These are phyloP conservation scores for Tetragnatha versicolor DNA, from an alignment of 1,140 invertebrate species.

Conservation along the genomic window DNA sequence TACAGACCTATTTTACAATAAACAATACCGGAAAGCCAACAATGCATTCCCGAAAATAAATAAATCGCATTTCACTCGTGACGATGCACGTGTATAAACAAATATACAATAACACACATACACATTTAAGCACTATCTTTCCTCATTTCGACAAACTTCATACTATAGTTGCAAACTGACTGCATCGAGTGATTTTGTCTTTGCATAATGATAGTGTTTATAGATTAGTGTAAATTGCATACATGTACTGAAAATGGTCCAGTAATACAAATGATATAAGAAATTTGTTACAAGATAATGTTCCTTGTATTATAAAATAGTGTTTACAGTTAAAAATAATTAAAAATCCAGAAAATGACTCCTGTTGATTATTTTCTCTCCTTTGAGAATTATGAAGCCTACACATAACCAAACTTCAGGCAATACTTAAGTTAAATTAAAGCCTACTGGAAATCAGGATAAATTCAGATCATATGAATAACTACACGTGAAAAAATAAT, in stretches of 20 bases:
- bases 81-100: slow-evolving; percentile 50
- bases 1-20: slow-evolving; percentile 54
- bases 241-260: slow-evolving; percentile 6
- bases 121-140: slow-evolving; percentile 41
- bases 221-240: slow-evolving; percentile 38
- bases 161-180: slow-evolving; percentile 17
- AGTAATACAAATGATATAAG: too few relatives aligned
- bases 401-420: too few relatives aligned
- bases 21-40: slow-evolving; percentile 41
- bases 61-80: slow-evolving; percentile 45
- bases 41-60: slow-evolving; percentile 45
- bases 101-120: slow-evolving; percentile 52
- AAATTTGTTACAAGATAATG: too few relatives aligned
- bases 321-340: too few relatives aligned
- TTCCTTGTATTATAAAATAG: too few relatives aligned
- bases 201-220: slow-evolving; percentile 4
- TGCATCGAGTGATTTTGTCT: slow-evolving; percentile 5
- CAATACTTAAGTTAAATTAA: too few relatives aligned
- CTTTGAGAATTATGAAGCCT: too few relatives aligned
- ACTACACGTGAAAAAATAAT: too few relatives aligned
- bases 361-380: too few relatives aligned
- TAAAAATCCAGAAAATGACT: too few relatives aligned
- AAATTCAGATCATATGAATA: too few relatives aligned
- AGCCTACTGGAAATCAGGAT: too few relatives aligned
- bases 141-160: slow-evolving; percentile 26